A percentile compares a stretch with the other conserved stretches of the same genome.
phyloP scores from a whole-genome alignment of 2,113 vertebrate species.

The Nipponia nippon region DNA sequence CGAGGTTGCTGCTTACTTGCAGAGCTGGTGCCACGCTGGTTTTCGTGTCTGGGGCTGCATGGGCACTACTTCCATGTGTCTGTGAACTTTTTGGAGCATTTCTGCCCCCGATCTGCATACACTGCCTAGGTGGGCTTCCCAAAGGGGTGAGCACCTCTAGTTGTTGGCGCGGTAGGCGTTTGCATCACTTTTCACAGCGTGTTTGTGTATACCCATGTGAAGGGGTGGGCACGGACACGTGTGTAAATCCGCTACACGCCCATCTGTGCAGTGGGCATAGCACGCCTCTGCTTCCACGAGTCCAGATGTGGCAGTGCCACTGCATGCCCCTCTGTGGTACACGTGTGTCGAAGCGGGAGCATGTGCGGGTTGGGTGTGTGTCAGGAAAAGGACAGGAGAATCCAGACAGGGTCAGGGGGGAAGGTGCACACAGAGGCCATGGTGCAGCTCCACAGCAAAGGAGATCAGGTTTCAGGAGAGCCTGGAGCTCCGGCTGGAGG shows the following conservation, averaged over 20 bases:
- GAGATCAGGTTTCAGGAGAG: conserved; percentile 68
- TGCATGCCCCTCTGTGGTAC: not conserved
- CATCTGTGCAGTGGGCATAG: fast-evolving
- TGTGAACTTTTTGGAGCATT: not conserved
- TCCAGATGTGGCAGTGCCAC: not conserved
- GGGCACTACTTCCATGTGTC: not conserved
- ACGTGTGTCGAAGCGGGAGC: not conserved
- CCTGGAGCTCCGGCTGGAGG: conserved; percentile 62
- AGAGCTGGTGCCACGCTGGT: not conserved
- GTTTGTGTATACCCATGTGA: too few relatives aligned
- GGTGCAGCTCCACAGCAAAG: conserved; percentile 38
- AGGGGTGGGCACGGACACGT: fast-evolving
- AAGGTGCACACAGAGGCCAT: conserved; percentile 77
- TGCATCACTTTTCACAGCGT: not conserved
- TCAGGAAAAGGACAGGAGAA: conserved; percentile 50
- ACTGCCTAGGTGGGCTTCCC: not conserved
- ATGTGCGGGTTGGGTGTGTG: not conserved
- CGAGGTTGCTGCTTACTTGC: not conserved
- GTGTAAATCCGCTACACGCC: fast-evolving
- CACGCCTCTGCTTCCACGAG: fast-evolving
- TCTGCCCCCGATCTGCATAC: not conserved
- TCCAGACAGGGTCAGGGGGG: conserved; percentile 77
- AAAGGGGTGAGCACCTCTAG: not conserved
- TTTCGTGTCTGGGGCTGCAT: not conserved
- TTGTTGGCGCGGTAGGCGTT: fast-evolving